phyloP scores from a whole-genome alignment of 2,113 vertebrate genomes.

The Steatornis caripensis region DNA sequence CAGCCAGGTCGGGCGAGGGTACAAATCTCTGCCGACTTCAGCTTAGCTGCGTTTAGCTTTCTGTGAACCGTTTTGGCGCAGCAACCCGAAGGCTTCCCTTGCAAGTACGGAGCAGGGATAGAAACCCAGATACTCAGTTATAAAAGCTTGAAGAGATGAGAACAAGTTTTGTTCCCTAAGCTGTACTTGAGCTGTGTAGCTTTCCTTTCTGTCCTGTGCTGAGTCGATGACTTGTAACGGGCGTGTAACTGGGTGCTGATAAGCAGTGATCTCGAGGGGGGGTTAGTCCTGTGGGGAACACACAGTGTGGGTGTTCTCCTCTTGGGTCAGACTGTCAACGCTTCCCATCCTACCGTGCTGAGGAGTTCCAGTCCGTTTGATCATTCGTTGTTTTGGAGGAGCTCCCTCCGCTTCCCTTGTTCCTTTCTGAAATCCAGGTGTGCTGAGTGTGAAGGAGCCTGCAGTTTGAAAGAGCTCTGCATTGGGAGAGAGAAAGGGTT shows the following conservation, averaged over 20 bases:
- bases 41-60: not conserved
- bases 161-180: not conserved
- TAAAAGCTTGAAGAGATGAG: not conserved
- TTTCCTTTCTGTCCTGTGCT: not conserved
- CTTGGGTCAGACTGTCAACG: not conserved
- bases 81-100: not conserved
- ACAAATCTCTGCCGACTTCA: not conserved
- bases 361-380: not conserved
- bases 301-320: not conserved
- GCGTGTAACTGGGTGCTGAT: not conserved
- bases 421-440: not conserved
- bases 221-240: not conserved
- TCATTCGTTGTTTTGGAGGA: not conserved
- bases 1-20: not conserved
- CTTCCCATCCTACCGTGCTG: not conserved
- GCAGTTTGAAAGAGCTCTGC: not conserved
- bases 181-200: not conserved
- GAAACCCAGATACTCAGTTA: not conserved
- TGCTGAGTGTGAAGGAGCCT: not conserved
- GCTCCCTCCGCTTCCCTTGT: not conserved
- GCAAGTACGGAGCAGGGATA: not conserved
- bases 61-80: not conserved
- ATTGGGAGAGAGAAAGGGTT: not conserved
- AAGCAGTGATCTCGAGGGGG: not conserved
- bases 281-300: not conserved